These are phyloP conservation scores for Trissonchulus sp. DNA, from an alignment of 2,888 invertebrate genomes.

Conservation along the genomic window DNA sequence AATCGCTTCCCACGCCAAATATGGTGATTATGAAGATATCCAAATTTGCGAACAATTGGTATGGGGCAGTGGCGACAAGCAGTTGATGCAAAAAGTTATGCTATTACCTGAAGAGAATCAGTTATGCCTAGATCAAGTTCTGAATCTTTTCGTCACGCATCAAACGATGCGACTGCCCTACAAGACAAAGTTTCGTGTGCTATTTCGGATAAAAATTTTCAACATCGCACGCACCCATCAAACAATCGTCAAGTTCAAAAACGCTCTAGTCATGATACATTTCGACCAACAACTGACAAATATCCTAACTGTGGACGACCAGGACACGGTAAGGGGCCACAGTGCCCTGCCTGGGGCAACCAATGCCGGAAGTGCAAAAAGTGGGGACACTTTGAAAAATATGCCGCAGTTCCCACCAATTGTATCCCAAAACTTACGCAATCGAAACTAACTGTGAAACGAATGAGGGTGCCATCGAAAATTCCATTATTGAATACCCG, in stretches of 20 bases:
- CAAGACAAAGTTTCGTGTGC: no score
- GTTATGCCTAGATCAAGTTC: background rate
- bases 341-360: background rate
- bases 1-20: background rate
- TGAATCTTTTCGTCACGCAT: background rate
- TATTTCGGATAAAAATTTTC: no score
- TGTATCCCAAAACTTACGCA: no score
- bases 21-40: background rate
- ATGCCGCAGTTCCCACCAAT: background rate
- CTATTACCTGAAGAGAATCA: background rate
- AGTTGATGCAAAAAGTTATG: background rate
- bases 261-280: no score
- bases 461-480: background rate
- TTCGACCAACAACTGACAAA: no score
- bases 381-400: constrained; percentile 1
- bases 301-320: background rate
- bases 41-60: background rate
- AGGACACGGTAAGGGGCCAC: background rate
- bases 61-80: background rate
- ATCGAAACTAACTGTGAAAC: no score
- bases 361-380: background rate
- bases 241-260: no score
- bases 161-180: background rate
- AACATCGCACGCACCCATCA: no score
- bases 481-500: background rate